phyloP scores from a whole-genome alignment of 2,113 vertebrate genomes.

The Blennius ocellaris region DNA sequence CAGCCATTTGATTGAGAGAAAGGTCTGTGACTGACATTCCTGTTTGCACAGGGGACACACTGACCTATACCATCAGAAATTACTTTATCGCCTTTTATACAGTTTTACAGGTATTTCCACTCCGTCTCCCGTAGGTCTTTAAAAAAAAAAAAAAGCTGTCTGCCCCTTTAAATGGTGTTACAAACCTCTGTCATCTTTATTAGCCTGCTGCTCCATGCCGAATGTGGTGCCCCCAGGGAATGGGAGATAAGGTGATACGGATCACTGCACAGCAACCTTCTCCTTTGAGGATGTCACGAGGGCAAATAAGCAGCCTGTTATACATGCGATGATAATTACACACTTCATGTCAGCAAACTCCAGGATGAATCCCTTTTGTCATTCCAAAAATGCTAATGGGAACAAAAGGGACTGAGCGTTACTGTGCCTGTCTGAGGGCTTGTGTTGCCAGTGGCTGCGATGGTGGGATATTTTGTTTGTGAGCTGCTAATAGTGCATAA shows the following conservation, averaged over 20 bases:
- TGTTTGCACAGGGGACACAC: not conserved
- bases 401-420: conserved; percentile 55
- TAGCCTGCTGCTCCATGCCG: conserved; percentile 50
- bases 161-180: conserved; percentile 40
- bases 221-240: conserved; percentile 55
- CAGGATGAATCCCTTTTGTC: conserved; percentile 60
- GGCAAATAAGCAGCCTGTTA: conserved; percentile 76
- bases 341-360: conserved; percentile 73
- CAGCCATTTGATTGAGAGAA: no score
- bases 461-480: conserved; percentile 52
- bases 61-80: not conserved
- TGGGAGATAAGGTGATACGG: conserved; percentile 73
- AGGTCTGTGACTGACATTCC: no score
- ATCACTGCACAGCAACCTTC: conserved; percentile 74
- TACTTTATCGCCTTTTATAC: not conserved
- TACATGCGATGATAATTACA: conserved; percentile 78
- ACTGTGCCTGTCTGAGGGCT: conserved; percentile 40
- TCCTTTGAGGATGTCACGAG: conserved; percentile 59
- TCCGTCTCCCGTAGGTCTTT: not conserved
- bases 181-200: conserved; percentile 66
- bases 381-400: conserved; percentile 62
- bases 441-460: conserved; percentile 32
- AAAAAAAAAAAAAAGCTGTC: not conserved
- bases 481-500: conserved; percentile 52
- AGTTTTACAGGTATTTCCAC: not conserved